phyloP scores from a whole-genome alignment of 2,797 vertebrate species.

The Sebastes steindachneri region DNA sequence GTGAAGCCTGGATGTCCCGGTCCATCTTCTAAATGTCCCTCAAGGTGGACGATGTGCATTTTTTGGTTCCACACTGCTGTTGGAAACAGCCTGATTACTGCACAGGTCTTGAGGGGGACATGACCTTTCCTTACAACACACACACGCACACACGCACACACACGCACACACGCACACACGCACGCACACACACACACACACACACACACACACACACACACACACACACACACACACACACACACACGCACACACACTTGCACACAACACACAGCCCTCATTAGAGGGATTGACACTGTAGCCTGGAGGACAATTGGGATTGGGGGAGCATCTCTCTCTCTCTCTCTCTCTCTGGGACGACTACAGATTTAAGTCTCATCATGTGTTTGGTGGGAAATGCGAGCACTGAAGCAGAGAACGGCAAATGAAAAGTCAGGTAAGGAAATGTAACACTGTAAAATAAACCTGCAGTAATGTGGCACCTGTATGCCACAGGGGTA shows the following conservation, averaged over 20 bases:
- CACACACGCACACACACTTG: too few relatives aligned
- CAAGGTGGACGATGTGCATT: not conserved
- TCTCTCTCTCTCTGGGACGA: not conserved
- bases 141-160: not conserved
- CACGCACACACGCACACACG: fast-evolving
- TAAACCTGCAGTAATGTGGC: not conserved
- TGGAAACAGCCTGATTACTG: slow-evolving; percentile 28
- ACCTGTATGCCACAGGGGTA: not conserved
- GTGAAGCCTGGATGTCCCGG: too few relatives aligned
- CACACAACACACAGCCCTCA: not conserved
- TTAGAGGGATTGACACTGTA: slow-evolving; percentile 13
- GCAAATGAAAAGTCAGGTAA: not conserved
- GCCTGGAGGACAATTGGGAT: not conserved
- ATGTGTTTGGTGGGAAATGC: not conserved
- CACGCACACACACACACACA: too few relatives aligned
- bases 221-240: too few relatives aligned
- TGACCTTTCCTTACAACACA: slow-evolving; percentile 10
- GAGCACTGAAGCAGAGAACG: not conserved
- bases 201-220: not conserved
- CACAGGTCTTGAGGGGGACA: slow-evolving; percentile 5
- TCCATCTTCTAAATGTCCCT: too few relatives aligned
- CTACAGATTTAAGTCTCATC: not conserved
- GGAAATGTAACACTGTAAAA: not conserved
- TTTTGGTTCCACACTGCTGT: slow-evolving; percentile 2
- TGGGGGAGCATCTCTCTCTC: not conserved